phyloP scores from a whole-genome alignment of 2,113 vertebrate species.

The Notothenia coriiceps region DNA sequence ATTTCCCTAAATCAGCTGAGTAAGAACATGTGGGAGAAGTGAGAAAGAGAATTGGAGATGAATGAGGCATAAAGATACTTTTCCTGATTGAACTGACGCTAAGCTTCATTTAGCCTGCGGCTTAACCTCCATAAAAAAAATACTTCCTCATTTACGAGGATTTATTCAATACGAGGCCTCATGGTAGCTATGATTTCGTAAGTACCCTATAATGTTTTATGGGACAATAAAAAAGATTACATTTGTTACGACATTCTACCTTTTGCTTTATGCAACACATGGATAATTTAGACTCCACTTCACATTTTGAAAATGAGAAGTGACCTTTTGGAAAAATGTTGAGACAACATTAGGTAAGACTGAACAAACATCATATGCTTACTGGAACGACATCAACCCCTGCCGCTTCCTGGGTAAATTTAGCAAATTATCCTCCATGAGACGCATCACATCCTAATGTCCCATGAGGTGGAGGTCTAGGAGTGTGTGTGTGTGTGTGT shows the following conservation, averaged over 20 bases:
- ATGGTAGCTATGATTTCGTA: neutral
- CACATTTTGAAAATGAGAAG: slow-evolving; percentile 2
- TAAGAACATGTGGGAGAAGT: neutral
- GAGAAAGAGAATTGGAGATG: neutral
- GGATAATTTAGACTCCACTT: neutral
- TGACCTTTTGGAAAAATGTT: slow-evolving; percentile 42
- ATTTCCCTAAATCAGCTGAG: no score
- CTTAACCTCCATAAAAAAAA: no score
- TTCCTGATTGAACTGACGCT: neutral
- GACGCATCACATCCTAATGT: slow-evolving; percentile 26
- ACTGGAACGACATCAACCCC: slow-evolving; percentile 34
- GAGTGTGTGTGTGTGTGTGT: no score
- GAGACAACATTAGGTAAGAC: slow-evolving; percentile 29
- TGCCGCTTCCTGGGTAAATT: slow-evolving; percentile 47
- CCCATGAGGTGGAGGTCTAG: slow-evolving; percentile 21
- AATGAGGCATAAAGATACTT: neutral
- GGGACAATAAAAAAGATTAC: neutral
- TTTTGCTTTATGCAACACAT: neutral
- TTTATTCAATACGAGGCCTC: neutral
- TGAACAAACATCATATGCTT: slow-evolving; percentile 47
- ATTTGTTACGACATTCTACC: neutral
- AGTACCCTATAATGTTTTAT: neutral
- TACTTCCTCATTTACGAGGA: neutral
- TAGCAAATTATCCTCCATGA: slow-evolving; percentile 40
- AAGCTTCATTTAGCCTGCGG: neutral